Percentiles rank a stretch among this genome's conserved stretches.
phyloP scores from a whole-genome alignment of 2,888 invertebrate genomes.

The Drosophila crucigera region DNA sequence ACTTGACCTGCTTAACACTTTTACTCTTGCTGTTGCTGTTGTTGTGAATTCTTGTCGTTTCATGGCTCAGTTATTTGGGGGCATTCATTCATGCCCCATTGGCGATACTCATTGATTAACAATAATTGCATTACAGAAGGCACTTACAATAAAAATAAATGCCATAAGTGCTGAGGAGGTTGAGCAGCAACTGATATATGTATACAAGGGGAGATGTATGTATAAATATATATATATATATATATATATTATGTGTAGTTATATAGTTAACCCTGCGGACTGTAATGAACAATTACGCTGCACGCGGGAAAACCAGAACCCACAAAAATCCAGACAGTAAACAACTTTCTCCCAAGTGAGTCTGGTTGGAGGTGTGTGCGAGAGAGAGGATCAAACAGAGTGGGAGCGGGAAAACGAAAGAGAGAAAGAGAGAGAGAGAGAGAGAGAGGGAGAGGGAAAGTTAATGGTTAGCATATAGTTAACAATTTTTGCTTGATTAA shows the following conservation, averaged over 20 bases:
- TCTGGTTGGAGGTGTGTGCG: background rate
- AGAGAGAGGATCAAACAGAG: background rate
- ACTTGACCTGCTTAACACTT: slow-evolving; percentile 46
- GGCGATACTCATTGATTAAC: slow-evolving; percentile 64
- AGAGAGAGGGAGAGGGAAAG: slow-evolving; percentile 1
- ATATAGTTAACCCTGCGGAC: slow-evolving; percentile 38
- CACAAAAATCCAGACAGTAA: slow-evolving; percentile 13
- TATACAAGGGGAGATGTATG: background rate
- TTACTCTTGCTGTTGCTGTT: background rate
- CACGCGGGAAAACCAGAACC: slow-evolving; percentile 38
- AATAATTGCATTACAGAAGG: slow-evolving; percentile 66
- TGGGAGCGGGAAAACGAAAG: background rate
- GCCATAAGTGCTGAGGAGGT: slow-evolving; percentile 17
- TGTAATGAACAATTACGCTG: slow-evolving; percentile 45
- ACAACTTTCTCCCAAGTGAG: slow-evolving; percentile 48
- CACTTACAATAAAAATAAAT: slow-evolving; percentile 45
- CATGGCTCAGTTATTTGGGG: slow-evolving; percentile 49
- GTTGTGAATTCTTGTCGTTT: slow-evolving; percentile 37
- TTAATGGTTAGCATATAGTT: slow-evolving; percentile 8
- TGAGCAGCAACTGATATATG: background rate
- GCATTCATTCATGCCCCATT: slow-evolving; percentile 52
- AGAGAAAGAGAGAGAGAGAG: background rate
- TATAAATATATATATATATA: background rate
- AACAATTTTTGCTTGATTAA: slow-evolving; percentile 23
- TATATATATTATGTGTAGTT: slow-evolving; percentile 13